Evolutionary conservation across 2,113 vertebrate genomes (phyloP), one percentile per base, ranked within the genome.

Genomic region (Oenanthe melanoleuca): DNA sequence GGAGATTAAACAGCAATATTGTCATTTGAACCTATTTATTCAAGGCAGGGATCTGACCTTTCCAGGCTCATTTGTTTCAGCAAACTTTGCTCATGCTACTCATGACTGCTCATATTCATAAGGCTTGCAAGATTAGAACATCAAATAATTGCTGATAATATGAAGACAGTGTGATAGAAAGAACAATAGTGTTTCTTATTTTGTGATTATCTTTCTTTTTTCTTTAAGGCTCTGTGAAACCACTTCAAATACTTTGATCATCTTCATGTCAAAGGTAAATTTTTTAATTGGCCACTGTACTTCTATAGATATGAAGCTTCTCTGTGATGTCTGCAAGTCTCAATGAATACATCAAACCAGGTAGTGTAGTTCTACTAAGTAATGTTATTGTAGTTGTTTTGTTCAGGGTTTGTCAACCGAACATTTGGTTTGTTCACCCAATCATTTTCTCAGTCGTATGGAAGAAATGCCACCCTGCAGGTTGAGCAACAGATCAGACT

Each of bases 21-120:
- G 63, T 47, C 49, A 29, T 55, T 73, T 57, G 25, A 28, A 60
- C 42, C 45, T 97, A 33, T 97, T 95, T 96, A 92, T 95, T 88
- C 85, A 95, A 93, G 92, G 78, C 67, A 92, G 89, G 93, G 70
- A 93, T 80, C 47, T 95, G 92, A 95, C 88, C 94, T 89, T 92
- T 95, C 38, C 47, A 73, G 87, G 71, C 37, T 83, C 60, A 64
- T 80, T 95, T 92, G 70, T 85, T 84, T 91, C 80, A 80, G 61
- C 86, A 95, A 95, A 94, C 94, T 93, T 93, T 72, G 73, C 53
- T 93, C 75, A 38, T 21, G 86, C 70, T 74, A 66, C 86, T 91
- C 89, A 80, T 79, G 90, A 94, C 80, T 88, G 80, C 69, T 94
- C 59, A 50, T 74, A 89, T 89, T 95, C 73, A 33, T 63, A 70